Base-by-base conservation (phyloP, 1,140 invertebrate species). In the Pseudomyrmex sp. region DNA sequence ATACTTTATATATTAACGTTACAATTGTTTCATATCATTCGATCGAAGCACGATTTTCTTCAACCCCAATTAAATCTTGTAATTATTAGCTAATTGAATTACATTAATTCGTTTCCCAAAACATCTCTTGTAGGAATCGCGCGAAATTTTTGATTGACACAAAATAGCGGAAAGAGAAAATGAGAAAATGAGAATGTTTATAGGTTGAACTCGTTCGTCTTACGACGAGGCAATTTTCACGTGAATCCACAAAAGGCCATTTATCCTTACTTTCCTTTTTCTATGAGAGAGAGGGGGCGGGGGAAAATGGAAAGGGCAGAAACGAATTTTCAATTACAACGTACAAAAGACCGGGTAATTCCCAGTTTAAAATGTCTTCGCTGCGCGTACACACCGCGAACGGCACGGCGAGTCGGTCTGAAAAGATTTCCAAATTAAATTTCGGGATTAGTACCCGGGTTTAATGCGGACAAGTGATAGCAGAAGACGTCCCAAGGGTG, bases 361-460 rank as follows among this genome's bases (percentile, higher is more conserved):
- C 92, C 91, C 90, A 70, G 90, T 93, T 91, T 92, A 92, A 92
- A 93, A 91, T 90, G 91, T 92, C 90, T 92, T 90, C 83, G 73
- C 84, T 84, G 88, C 63, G 65, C 50, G 68, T 66, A 69, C 35
- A 26, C 18, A 46, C 18, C 44, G 50, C 65, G 69, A 50, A 26
- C 52, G 63, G 23, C 20, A 62, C 48, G 15, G 18, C 15, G 75
- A 70, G 62, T 59, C 50, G 83, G 59, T 54, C 76, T 93, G 92
- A 94, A 94, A 94, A 94, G 93, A 94, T 94, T 94, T 94, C 90
- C 91, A 94, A 94, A 94, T 94, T 94, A 94, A 94, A 94, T 94
- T 94, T 94, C 69, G 88, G 92, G 93, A 94, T 94, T 94, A 94
- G 93, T 94, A 92, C 90, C 92, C 91, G 82, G 91, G 91, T 90